phyloP scores from a whole-genome alignment of 2,113 vertebrate species.

The Oophaga pumilio region DNA sequence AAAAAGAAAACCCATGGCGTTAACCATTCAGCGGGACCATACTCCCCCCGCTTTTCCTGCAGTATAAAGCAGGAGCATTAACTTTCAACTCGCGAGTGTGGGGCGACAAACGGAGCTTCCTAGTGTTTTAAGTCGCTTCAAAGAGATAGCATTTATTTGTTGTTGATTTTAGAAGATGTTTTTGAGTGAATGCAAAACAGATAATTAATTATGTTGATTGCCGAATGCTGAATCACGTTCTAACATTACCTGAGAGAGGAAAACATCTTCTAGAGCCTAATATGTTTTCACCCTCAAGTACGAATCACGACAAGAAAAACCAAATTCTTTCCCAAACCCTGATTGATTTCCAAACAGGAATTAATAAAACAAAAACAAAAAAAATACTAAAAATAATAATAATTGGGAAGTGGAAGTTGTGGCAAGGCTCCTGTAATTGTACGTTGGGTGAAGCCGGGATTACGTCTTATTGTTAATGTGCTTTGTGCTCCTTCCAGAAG shows the following conservation, averaged over 20 bases:
- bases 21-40: not conserved
- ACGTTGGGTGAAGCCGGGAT: conserved; percentile 15
- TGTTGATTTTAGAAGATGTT: conserved; percentile 57
- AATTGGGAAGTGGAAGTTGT: not conserved
- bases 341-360: conserved; percentile 37
- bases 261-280: conserved; percentile 57
- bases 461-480: conserved; percentile 35
- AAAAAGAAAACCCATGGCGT: not conserved
- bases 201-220: conserved; percentile 59
- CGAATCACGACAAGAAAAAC: conserved; percentile 41
- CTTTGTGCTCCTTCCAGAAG: conserved; percentile 32
- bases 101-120: conserved; percentile 33
- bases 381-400: not conserved
- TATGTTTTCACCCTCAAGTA: conserved; percentile 58
- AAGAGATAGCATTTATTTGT: conserved; percentile 54
- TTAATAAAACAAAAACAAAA: not conserved
- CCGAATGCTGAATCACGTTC: conserved; percentile 55
- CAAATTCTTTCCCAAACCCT: conserved; percentile 4
- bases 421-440: conserved; percentile 33
- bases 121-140: conserved; percentile 44
- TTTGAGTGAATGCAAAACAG: conserved; percentile 58
- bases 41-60: not conserved
- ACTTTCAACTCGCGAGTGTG: conserved; percentile 31
- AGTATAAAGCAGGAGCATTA: not conserved
- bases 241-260: conserved; percentile 56